Evolutionary conservation across 2,797 vertebrate species (phyloP).

Genomic region (Sciaenops ocellatus): DNA sequence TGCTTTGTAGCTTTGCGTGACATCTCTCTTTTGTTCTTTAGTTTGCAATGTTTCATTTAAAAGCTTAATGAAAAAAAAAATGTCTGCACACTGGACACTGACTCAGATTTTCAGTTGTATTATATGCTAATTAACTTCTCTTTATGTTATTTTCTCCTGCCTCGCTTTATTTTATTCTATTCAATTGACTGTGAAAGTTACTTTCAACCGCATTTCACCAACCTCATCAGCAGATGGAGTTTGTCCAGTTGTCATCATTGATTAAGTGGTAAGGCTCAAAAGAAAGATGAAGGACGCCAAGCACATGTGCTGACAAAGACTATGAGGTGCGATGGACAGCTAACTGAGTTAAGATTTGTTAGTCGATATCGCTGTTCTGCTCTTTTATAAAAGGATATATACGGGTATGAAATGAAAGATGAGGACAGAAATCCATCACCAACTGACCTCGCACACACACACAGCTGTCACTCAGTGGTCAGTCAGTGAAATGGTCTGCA

Average conservation of each 20-base stretch:
- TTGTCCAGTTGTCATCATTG: not conserved
- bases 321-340: not conserved
- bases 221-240: not conserved
- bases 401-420: slow-evolving; percentile 22
- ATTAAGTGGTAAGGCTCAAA: not conserved
- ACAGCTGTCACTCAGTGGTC: slow-evolving; percentile 33
- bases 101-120: not conserved
- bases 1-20: not conserved
- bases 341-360: slow-evolving; percentile 3
- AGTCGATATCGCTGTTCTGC: not conserved
- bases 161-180: not conserved
- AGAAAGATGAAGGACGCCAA: not conserved
- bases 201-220: slow-evolving; percentile 1
- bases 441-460: slow-evolving; percentile 25
- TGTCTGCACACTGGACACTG: not conserved
- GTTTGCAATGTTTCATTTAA: slow-evolving; percentile 12
- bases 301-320: not conserved
- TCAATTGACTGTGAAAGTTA: not conserved
- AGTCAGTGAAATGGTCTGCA: slow-evolving; percentile 54
- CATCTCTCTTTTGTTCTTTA: not conserved
- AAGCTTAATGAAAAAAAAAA: not conserved
- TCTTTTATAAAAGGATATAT: slow-evolving; percentile 9
- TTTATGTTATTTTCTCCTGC: not conserved
- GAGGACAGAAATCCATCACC: slow-evolving; percentile 17
- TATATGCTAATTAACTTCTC: not conserved